Base-by-base conservation (phyloP, 2,113 vertebrate genomes). In the Notothenia coriiceps region DNA sequence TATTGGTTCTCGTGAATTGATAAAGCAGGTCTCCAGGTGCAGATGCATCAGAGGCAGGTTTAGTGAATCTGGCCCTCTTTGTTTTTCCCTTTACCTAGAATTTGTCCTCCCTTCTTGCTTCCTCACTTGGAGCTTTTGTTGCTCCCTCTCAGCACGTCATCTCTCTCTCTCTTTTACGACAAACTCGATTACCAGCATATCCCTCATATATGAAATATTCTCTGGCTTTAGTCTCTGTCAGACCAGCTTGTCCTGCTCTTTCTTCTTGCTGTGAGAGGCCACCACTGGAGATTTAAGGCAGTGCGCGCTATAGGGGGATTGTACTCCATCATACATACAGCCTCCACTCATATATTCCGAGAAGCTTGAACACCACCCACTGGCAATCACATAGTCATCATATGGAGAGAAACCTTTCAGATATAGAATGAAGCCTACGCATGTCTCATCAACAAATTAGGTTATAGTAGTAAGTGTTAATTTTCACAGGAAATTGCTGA, bases 211-310 rank as follows among this genome's bases (percentile, higher is more conserved):
- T 64, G 22, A 63, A 17, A 20, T 60, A 20, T 63, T 57, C 17
- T 50, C 33, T 65, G 57, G 18, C 55, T 79, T 75, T 55, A 29
- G 55, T 80, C 67, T 73, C 68, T 68, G 71, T 70, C 73, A 54
- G 22, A 72, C 47, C 40, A 60, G 18, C 18, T 7, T 18, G 35
- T n/a, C 10, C 25, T 4, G 11, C 5, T 15, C 40, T 20, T 56
- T 56, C 66, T 63, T 52, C 18, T 20, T 1, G 4, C 57, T 22
- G 51, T 62, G 8, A 22, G 22, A 83, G 55, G n/a, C 46, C n/a
- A 29, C 9, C 22, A n/a, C 67, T 62, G 33, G 60, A 59, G 29
- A 74, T 64, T 57, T 25, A 17, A 52, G 14, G 50, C 40, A 13
- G 56, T 11, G 12, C 44, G 18, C 7, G 22, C 17, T 52, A 22